Evolutionary conservation across 1,140 invertebrate genomes (phyloP).

Genomic region (Drosophila triauraria): DNA sequence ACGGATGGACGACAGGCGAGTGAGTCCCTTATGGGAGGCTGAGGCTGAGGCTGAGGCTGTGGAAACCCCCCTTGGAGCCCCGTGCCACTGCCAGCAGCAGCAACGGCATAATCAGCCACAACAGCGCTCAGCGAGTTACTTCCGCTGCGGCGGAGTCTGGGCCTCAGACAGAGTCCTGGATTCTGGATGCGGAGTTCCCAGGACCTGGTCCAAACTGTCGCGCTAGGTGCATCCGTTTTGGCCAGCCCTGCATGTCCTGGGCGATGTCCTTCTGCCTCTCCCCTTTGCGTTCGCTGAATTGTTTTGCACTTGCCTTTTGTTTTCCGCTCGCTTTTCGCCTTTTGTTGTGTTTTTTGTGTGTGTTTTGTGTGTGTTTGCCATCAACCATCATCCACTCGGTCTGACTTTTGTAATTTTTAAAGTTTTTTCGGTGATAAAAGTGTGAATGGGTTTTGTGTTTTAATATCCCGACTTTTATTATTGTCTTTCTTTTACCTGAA

Average conservation of each 20-base stretch:
- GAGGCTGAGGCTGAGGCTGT: background rate
- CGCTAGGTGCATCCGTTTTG: conserved; percentile 70
- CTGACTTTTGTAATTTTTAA: conserved; percentile 52
- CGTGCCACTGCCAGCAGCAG: conserved; percentile 71
- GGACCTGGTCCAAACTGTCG: conserved; percentile 36
- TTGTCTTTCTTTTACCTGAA: conserved; percentile 5
- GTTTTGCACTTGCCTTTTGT: conserved; percentile 81
- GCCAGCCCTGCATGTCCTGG: conserved; percentile 41
- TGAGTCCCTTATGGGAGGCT: background rate
- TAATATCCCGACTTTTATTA: conserved; percentile 17
- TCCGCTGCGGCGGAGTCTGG: conserved; percentile 79
- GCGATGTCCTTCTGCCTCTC: conserved; percentile 13
- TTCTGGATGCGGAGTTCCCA: conserved; percentile 12
- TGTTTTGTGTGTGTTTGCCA: conserved; percentile 3
- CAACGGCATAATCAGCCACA: conserved; percentile 85
- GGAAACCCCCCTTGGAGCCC: conserved; percentile 16
- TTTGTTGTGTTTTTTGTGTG: conserved; percentile 47
- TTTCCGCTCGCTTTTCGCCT: conserved; percentile 68
- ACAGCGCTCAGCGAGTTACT: conserved; percentile 82
- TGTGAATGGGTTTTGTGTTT: conserved; percentile 21
- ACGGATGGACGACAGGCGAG: conserved; percentile 7
- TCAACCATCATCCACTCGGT: background rate
- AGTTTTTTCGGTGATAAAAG: conserved; percentile 23
- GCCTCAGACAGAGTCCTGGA: conserved; percentile 20
- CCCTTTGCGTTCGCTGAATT: conserved; percentile 49